Base-by-base conservation (phyloP, 2,888 invertebrate species). In the Oxycera nigricornis region DNA sequence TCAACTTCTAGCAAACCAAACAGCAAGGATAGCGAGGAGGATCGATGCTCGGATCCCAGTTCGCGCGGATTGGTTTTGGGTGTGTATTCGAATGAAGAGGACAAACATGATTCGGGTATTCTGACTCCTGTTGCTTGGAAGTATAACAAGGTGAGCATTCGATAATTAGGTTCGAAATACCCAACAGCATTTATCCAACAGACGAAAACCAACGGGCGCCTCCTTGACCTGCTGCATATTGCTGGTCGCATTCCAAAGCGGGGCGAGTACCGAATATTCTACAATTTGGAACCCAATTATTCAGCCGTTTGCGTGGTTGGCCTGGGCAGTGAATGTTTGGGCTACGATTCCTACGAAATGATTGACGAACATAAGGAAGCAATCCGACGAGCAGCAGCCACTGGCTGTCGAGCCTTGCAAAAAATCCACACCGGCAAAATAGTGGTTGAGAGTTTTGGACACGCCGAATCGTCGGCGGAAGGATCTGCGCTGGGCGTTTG, bases 401-500 rank as follows among this genome's bases (percentile, higher is more conserved):
- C 86, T 1, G 92, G 90, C 0, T 88, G 89, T 22, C 86, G 84
- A 76, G 88, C 89, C 1, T 83, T 92, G 14, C 88, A 88, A 52
- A 80, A 84, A 1, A 82, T 90, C n/a, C 82, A 85, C 57, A 88
- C 90, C 0, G 86, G 85, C 59, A 83, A 86, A 28, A 89, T 94
- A 39, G 88, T 88, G 76, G 87, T 94, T 0, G 94, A 95, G 81
- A 91, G 91, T 22, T 92, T 94, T 80, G 84, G 83, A 0, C 92
- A 91, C 6, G 90, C 93, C 0, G 92, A 92, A 82, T 92, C 93
- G 1, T 90, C 94, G 1, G 94, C 94, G 0, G 94, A 94, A 83
- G 94, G 94, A 1, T 90, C 92, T 0, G 86, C 87, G 2, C 86
- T 95, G 20, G 89, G 89, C 0, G 84, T 90, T 7, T 93, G 91